Conservation (phyloP, 2,113 vertebrate genomes). For the Phalacrocorax aristotelis region DNA sequence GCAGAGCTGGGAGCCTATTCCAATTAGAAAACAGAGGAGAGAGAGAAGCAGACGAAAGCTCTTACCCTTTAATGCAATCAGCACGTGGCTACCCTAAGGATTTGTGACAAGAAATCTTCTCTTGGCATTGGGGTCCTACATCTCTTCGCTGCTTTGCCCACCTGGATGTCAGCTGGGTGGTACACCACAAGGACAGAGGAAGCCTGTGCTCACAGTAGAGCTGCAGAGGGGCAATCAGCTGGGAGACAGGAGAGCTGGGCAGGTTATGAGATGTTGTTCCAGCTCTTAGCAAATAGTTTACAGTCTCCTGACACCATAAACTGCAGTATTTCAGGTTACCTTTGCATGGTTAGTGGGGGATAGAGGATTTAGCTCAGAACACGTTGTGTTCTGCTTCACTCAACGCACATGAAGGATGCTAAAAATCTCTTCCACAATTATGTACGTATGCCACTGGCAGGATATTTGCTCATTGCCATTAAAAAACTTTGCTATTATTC, state of each 20-base stretch:
- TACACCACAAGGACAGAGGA: background rate
- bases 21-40: background rate
- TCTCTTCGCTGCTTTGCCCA: background rate
- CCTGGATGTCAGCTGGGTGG: background rate
- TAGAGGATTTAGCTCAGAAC: background rate
- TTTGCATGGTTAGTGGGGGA: background rate
- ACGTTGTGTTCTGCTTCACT: background rate
- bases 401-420: background rate
- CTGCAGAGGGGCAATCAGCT: background rate
- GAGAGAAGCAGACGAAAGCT: background rate
- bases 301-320: background rate
- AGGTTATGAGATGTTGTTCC: background rate
- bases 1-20: background rate
- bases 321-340: background rate
- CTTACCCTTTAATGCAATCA: background rate
- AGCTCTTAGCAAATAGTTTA: background rate
- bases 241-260: background rate
- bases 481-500: background rate
- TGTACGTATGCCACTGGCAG: background rate
- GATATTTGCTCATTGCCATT: background rate
- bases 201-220: background rate
- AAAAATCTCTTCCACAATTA: background rate
- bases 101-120: background rate
- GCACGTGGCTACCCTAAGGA: background rate
- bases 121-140: background rate